Evolutionary conservation across 2,797 vertebrate species (phyloP).

Genomic region (Pyrocephalus nanus): DNA sequence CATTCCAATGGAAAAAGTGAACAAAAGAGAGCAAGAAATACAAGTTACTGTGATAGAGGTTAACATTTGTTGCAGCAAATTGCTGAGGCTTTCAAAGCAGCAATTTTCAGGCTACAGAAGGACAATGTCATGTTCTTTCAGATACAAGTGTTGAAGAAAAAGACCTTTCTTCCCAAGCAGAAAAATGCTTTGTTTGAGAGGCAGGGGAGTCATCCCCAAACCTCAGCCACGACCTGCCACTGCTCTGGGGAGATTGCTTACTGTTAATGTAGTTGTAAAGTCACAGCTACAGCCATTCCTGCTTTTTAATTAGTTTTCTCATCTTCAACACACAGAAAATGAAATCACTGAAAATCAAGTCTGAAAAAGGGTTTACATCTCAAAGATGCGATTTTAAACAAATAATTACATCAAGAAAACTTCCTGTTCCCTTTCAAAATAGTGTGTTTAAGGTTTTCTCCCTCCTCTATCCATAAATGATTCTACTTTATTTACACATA

Average conservation of each 20-base stretch:
- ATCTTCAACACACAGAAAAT: not conserved
- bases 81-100: not conserved
- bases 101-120: not conserved
- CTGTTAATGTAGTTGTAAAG: not conserved
- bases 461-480: not conserved
- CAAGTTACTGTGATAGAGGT: not conserved
- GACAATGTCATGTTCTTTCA: not conserved
- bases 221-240: not conserved
- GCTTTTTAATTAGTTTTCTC: not conserved
- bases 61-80: not conserved
- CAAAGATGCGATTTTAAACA: not conserved
- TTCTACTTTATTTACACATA: not conserved
- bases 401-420: not conserved
- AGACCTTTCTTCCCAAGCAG: not conserved
- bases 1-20: not conserved
- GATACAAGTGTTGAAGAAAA: not conserved
- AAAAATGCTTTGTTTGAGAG: not conserved
- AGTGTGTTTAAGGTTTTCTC: not conserved
- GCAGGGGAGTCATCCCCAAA: not conserved
- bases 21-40: constrained; percentile 1
- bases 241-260: not conserved
- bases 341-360: not conserved
- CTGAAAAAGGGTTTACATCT: not conserved
- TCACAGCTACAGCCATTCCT: not conserved
- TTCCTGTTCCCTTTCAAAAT: not conserved